Evolutionary conservation across 2,113 vertebrate species (phyloP).

Genomic region (Phyllopteryx taeniolatus): DNA sequence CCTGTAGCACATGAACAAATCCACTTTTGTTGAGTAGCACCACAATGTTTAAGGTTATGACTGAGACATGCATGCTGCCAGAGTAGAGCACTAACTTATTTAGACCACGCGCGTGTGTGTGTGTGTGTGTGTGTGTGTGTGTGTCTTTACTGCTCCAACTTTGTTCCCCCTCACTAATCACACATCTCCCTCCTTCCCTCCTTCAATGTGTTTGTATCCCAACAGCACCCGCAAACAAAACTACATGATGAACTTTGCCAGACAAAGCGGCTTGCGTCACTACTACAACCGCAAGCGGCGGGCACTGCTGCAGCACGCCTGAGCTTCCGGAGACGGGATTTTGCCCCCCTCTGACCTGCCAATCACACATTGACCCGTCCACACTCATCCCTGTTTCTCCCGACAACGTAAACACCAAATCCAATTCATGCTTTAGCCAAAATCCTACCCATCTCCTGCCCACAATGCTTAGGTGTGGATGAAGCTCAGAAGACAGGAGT

Average conservation of each 20-base stretch:
- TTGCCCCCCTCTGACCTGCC: constrained; percentile 56
- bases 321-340: constrained; percentile 65
- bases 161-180: constrained; percentile 49
- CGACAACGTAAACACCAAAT: constrained; percentile 57
- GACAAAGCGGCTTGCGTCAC: constrained; percentile 92
- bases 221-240: constrained; percentile 98
- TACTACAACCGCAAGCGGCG: constrained; percentile 98
- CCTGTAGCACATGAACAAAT: constrained; percentile 31
- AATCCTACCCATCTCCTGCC: constrained; percentile 50
- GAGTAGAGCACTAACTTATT: not conserved
- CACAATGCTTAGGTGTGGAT: constrained; percentile 40
- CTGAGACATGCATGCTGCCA: constrained; percentile 49
- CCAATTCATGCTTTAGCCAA: constrained; percentile 50
- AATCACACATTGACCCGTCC: constrained; percentile 55
- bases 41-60: constrained; percentile 77
- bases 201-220: constrained; percentile 60
- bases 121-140: constrained; percentile 41
- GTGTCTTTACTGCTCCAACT: constrained; percentile 9
- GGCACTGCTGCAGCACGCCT: constrained; percentile 87
- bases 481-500: constrained; percentile 62
- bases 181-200: constrained; percentile 23
- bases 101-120: constrained; percentile 21
- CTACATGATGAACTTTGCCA: constrained; percentile 99
- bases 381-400: constrained; percentile 47
- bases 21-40: constrained; percentile 38